Conservation (phyloP, 2,888 invertebrate species). For the Netelia virgata region DNA sequence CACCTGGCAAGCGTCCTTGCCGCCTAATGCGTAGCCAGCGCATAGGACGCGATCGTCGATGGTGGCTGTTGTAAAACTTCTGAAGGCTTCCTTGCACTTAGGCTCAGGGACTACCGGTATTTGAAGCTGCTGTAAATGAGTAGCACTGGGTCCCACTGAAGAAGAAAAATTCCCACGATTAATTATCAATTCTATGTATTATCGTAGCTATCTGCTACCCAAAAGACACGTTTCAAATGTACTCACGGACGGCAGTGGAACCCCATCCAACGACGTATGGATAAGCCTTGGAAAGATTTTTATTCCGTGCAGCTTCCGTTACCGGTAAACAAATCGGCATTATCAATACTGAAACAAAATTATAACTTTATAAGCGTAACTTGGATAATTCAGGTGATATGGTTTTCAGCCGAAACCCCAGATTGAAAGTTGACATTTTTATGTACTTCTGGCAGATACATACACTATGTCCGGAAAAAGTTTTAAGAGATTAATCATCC, state of each 20-base stretch:
- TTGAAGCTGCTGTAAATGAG: slow-evolving; percentile 89
- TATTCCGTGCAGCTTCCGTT: slow-evolving; percentile 85
- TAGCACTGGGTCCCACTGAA: slow-evolving; percentile 89
- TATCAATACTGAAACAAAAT: slow-evolving; percentile 87
- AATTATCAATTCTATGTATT: not conserved
- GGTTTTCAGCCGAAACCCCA: too few species aligned
- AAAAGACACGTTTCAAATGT: slow-evolving; percentile 26
- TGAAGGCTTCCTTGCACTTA: slow-evolving; percentile 87
- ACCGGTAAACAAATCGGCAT: slow-evolving; percentile 92
- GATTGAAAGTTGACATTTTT: too few species aligned
- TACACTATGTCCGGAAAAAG: too few species aligned
- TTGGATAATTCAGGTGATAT: not conserved
- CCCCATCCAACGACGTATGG: slow-evolving; percentile 96
- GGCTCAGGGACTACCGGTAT: slow-evolving; percentile 89
- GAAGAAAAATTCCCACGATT: slow-evolving; percentile 38
- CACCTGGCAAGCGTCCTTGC: slow-evolving; percentile 91
- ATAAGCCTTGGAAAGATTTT: slow-evolving; percentile 86
- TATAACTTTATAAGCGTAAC: not conserved
- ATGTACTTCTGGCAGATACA: too few species aligned
- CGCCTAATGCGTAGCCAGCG: slow-evolving; percentile 89
- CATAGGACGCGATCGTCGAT: slow-evolving; percentile 90
- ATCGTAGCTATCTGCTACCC: too few species aligned
- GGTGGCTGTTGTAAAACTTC: slow-evolving; percentile 85
- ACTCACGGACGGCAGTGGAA: slow-evolving; percentile 89
- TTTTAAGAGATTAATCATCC: too few species aligned